Base-by-base conservation (phyloP, 2,888 invertebrate species). In the Hedychridium roseum region DNA sequence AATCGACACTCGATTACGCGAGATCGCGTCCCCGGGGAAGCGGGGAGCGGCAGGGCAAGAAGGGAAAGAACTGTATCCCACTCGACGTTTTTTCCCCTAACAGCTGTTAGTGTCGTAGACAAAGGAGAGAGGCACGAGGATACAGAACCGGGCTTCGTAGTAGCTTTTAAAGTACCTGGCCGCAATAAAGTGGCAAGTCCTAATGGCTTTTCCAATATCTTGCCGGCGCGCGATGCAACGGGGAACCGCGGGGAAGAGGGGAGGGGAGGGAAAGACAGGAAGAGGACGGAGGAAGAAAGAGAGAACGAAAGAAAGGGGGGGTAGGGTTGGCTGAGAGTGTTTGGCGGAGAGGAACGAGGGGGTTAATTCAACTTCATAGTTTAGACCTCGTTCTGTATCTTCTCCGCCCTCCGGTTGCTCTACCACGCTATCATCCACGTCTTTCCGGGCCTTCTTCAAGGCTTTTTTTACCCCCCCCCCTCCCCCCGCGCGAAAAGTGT, bases 141-240 rank as follows among this genome's bases (percentile, higher is more conserved):
- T 51, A 50, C 46, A 39, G 36, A 50, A 39, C n/a, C 35, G 27
- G 40, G 49, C 44, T 44, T n/a, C 54, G 52, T 56, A 57, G 53
- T 59, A 59, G 55, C 57, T 58, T 57, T 58, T 65, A 67, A 64
- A 65, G 60, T 63, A 58, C 57, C 57, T 36, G 18, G 47, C 49
- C 55, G 58, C 60, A 63, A 67, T 60, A 67, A 63, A 67, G 55
- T 55, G 58, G 43, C 46, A 53, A 57, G 63, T 61, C 67, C 63
- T 67, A 67, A 67, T 67, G 66, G 64, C 63, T 67, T 67, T 67
- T 64, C 66, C 66, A 61, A 67, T 67, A 67, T 65, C 66, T 59
- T 57, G 50, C 26, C 50, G 45, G 17, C 31, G 21, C 43, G 26
- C 7, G 15, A 32, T 6, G 21, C 36, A 3, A 9, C 6, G 21